Percentiles rank a stretch among this genome's conserved stretches.
Evolutionary conservation across 2,113 vertebrate genomes (phyloP).

Genomic region (Erythrolamprus reginae): DNA sequence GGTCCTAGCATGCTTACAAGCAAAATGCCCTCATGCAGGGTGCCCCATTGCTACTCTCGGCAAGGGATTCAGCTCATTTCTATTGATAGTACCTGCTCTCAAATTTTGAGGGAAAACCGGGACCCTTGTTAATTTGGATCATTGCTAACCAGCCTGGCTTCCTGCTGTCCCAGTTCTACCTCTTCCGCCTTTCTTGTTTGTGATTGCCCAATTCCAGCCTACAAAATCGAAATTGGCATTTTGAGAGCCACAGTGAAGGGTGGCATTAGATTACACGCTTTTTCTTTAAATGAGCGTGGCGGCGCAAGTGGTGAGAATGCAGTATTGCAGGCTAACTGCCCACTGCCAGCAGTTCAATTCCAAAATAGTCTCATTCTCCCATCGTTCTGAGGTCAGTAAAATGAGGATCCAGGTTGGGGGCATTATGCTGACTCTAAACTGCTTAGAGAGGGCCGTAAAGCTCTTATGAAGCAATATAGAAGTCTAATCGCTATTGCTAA

Average conservation of each 20-base stretch:
- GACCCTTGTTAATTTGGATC: neutral
- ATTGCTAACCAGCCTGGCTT: neutral
- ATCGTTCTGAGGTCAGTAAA: neutral
- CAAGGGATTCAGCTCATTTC: neutral
- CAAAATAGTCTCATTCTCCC: neutral
- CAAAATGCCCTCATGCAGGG: neutral
- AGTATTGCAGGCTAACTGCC: neutral
- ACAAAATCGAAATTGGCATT: neutral
- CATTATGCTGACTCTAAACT: neutral
- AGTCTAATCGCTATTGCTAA: neutral
- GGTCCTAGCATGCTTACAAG: neutral
- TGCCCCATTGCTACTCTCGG: neutral
- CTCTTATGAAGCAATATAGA: neutral
- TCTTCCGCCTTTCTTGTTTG: neutral
- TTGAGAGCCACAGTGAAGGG: neutral
- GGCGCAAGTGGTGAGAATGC: neutral
- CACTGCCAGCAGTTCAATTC: neutral
- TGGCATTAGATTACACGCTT: neutral
- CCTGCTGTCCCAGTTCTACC: neutral
- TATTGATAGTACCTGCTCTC: neutral
- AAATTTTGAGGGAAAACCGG: neutral
- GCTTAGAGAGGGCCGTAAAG: neutral
- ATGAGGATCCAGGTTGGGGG: neutral
- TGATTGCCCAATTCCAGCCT: too few relatives aligned
- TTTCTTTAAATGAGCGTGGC: neutral